A percentile compares a stretch with the other conserved stretches of the same genome.
These are phyloP conservation scores for Helicoverpa armigera DNA, from an alignment of 1,140 invertebrate genomes.

Conservation along the genomic window DNA sequence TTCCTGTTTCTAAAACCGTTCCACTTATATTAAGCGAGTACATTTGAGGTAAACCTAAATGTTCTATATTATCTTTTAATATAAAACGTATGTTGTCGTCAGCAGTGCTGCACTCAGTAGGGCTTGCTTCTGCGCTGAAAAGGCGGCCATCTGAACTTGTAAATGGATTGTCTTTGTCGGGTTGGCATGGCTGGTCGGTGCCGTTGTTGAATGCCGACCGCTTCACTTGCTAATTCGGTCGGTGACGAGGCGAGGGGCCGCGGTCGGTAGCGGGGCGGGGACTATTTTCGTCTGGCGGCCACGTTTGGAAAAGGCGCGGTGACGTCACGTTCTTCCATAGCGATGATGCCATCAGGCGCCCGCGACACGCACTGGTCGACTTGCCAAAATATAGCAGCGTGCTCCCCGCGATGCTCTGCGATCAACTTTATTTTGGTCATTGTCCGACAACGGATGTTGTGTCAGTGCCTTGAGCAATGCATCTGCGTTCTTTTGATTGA, in stretches of 20 bases:
- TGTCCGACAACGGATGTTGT: constrained; percentile 64
- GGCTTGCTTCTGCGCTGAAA: background rate
- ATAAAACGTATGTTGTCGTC: background rate
- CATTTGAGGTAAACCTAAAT: too few species aligned
- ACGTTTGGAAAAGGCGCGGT: constrained; percentile 86
- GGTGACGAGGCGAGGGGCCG: constrained; percentile 80
- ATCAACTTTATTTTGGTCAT: constrained; percentile 85
- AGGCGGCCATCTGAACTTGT: constrained; percentile 1
- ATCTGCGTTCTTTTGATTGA: constrained; percentile 37
- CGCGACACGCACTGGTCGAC: constrained; percentile 81
- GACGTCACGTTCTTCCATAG: constrained; percentile 84
- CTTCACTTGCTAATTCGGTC: constrained; percentile 79
- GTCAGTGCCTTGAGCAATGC: constrained; percentile 53
- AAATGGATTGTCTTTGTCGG: constrained; percentile 43
- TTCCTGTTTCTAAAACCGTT: too few species aligned
- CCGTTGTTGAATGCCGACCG: constrained; percentile 46
- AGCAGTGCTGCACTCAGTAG: background rate
- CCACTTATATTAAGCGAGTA: too few species aligned
- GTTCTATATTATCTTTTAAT: too few species aligned
- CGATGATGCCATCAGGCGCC: constrained; percentile 83
- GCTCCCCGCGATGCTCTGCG: constrained; percentile 64
- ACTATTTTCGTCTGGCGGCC: constrained; percentile 86
- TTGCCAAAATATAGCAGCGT: constrained; percentile 83
- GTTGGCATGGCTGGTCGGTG: constrained; percentile 15
- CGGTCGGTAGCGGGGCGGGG: constrained; percentile 75